phyloP scores from a whole-genome alignment of 35 echinoderm and acorn worm species.

The Amphiura filiformis region DNA sequence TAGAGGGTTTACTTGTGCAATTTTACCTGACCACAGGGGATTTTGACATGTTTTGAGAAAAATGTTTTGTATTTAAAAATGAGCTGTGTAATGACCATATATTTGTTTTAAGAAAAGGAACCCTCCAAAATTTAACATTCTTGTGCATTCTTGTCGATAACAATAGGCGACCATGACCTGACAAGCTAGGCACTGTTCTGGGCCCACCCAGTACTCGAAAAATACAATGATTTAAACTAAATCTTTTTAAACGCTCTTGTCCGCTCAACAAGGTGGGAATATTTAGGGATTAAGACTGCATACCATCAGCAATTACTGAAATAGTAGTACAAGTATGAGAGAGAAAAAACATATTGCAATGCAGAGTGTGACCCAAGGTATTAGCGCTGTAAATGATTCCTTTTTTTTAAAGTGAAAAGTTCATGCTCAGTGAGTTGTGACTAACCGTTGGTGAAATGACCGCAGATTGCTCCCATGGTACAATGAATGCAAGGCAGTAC shows the following conservation, averaged over 20 bases:
- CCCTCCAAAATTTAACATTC: not conserved
- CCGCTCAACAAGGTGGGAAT: not conserved
- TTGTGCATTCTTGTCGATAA: not conserved
- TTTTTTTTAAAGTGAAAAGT: conserved; percentile 3
- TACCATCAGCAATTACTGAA: not conserved
- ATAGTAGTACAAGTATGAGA: not conserved
- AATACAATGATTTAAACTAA: not conserved
- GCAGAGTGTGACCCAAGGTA: not conserved
- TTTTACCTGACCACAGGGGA: not conserved
- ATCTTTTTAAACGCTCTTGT: not conserved
- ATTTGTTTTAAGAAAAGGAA: not conserved
- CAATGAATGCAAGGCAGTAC: not conserved
- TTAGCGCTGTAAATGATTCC: not conserved
- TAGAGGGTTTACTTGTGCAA: not conserved
- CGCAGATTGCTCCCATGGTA: not conserved
- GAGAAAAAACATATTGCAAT: not conserved
- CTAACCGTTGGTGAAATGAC: conserved; percentile 1
- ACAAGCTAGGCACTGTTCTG: not conserved
- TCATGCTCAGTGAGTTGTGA: not conserved
- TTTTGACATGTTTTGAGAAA: not conserved
- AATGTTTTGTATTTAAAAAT: not conserved
- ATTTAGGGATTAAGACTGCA: not conserved
- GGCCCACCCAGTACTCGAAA: not conserved
- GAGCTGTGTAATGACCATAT: not conserved
- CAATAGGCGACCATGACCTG: conserved; percentile 1